phyloP scores from a whole-genome alignment of 2,797 vertebrate genomes.

The Masticophis lateralis region DNA sequence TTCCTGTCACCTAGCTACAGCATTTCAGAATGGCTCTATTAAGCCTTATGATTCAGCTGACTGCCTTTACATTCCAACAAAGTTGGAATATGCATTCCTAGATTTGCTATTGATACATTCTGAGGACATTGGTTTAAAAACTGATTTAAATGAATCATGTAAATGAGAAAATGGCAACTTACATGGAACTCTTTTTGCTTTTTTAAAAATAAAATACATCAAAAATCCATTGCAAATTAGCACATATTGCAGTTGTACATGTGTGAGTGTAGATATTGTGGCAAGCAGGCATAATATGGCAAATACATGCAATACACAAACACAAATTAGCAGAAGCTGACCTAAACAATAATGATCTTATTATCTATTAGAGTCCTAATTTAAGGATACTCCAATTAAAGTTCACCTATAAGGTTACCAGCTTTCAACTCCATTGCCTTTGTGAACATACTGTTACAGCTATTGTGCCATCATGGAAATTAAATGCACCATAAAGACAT shows the following conservation, averaged over 20 bases:
- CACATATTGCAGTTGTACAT: not conserved
- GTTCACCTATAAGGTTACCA: constrained; percentile 59
- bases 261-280: not conserved
- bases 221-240: constrained; percentile 10
- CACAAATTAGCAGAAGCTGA: constrained; percentile 62
- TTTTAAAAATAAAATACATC: constrained; percentile 5
- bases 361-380: constrained; percentile 63
- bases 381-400: constrained; percentile 62
- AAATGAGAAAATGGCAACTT: not conserved
- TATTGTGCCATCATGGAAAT: constrained; percentile 41
- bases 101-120: not conserved
- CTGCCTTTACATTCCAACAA: not conserved
- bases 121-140: not conserved
- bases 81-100: not conserved
- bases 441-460: constrained; percentile 37
- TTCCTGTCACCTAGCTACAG: not conserved
- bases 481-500: constrained; percentile 35
- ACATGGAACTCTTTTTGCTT: not conserved
- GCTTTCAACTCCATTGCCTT: constrained; percentile 54
- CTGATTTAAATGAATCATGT: not conserved
- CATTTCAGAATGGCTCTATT: not conserved
- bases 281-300: constrained; percentile 46
- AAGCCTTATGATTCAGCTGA: not conserved
- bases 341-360: constrained; percentile 61
- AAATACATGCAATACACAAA: constrained; percentile 53